These are phyloP conservation scores for Brachirus orientalis DNA, from an alignment of 2,113 vertebrate species.

Conservation along the genomic window DNA sequence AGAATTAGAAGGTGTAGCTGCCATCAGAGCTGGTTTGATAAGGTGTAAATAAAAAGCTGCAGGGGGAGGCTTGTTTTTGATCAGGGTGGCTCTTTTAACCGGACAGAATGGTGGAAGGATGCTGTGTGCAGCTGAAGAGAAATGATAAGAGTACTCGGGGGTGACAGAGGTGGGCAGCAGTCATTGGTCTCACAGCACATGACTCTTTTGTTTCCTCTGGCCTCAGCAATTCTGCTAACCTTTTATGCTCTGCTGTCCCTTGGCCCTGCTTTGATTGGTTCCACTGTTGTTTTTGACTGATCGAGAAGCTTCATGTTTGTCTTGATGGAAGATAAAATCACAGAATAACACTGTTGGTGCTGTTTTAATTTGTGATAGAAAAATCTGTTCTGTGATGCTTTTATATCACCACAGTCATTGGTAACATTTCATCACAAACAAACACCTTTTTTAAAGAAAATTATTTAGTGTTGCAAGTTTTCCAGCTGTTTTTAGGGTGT, in stretches of 20 bases:
- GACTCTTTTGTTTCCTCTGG: slow-evolving; percentile 51
- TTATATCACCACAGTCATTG: not conserved
- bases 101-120: slow-evolving; percentile 23
- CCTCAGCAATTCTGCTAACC: slow-evolving; percentile 24
- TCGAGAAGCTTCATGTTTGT: slow-evolving; percentile 3
- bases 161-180: slow-evolving; percentile 17
- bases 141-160: slow-evolving; percentile 60
- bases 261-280: slow-evolving; percentile 22
- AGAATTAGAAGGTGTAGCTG: slow-evolving; percentile 17
- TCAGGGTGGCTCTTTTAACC: slow-evolving; percentile 49
- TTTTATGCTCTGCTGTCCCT: slow-evolving; percentile 35
- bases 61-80: slow-evolving; percentile 28
- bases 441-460: not conserved
- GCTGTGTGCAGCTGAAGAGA: slow-evolving; percentile 59
- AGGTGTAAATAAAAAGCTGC: not conserved
- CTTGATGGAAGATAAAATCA: not conserved
- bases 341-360: slow-evolving; percentile 2
- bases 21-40: slow-evolving; percentile 17
- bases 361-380: not conserved
- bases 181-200: slow-evolving; percentile 54
- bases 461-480: not conserved
- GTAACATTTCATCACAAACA: slow-evolving; percentile 8
- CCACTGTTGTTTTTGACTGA: slow-evolving; percentile 22
- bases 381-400: not conserved
- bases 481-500: too few relatives aligned